These are phyloP conservation scores for Seriola quinqueradiata DNA, from an alignment of 2,113 vertebrate species.

Conservation along the genomic window DNA sequence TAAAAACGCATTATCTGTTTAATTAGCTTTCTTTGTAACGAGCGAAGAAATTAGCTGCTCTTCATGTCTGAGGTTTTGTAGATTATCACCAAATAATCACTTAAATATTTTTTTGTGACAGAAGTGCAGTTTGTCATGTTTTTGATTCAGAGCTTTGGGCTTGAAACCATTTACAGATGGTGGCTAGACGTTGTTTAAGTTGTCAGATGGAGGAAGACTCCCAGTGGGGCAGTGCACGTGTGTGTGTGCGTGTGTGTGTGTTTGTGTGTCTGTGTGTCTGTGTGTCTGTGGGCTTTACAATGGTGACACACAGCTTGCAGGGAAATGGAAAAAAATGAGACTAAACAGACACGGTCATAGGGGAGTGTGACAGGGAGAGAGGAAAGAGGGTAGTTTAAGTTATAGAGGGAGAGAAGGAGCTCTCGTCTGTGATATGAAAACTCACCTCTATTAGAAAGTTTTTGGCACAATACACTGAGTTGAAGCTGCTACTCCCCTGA, in stretches of 20 bases:
- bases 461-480: constrained; percentile 32
- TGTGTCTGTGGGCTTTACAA: neutral
- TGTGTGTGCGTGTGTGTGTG: constrained; percentile 5
- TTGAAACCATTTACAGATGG: constrained; percentile 32
- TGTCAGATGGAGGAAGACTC: constrained; percentile 32
- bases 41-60: constrained; percentile 9
- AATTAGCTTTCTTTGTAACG: constrained; percentile 42
- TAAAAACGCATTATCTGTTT: constrained; percentile 41
- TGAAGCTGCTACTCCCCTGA: constrained; percentile 49
- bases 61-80: constrained; percentile 30
- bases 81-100: constrained; percentile 37
- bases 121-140: constrained; percentile 19
- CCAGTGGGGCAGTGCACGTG: neutral
- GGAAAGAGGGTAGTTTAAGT: constrained; percentile 7
- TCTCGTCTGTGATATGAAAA: constrained; percentile 35
- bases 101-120: constrained; percentile 23
- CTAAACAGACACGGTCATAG: constrained; percentile 6
- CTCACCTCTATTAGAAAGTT: constrained; percentile 44
- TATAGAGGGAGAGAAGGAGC: neutral
- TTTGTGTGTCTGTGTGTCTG: constrained; percentile 6
- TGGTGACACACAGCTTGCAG: constrained; percentile 14
- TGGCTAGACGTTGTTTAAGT: constrained; percentile 30
- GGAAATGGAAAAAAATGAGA: constrained; percentile 37
- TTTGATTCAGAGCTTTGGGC: constrained; percentile 7
- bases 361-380: constrained; percentile 16